These are phyloP conservation scores for Actenoides hombroni DNA, from an alignment of 2,113 vertebrate species.

Conservation along the genomic window DNA sequence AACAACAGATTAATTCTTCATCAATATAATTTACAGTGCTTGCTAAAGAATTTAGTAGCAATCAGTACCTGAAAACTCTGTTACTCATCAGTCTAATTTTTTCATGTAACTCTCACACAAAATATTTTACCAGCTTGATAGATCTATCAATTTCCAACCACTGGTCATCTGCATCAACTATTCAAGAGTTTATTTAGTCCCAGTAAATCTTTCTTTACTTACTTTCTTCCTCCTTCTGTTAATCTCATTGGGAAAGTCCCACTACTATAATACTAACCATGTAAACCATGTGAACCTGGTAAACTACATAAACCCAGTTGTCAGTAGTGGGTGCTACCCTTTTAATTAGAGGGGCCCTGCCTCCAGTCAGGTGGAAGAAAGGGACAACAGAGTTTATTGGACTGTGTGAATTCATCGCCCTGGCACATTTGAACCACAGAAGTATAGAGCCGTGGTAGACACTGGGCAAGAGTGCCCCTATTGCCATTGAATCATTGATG, in stretches of 20 bases:
- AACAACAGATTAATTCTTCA: background rate
- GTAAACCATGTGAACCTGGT: too few species aligned
- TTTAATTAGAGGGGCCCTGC: too few species aligned
- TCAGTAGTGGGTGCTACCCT: too few species aligned
- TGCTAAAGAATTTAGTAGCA: background rate
- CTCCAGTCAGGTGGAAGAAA: too few species aligned
- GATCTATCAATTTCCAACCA: background rate
- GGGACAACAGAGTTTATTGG: too few species aligned
- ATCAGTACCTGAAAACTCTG: background rate
- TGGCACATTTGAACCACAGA: too few species aligned
- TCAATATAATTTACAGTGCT: background rate
- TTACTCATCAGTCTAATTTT: background rate
- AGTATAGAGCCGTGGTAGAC: too few species aligned
- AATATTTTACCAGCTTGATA: background rate
- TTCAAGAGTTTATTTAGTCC: background rate
- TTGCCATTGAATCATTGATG: too few species aligned
- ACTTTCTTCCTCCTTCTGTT: background rate
- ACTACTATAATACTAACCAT: background rate
- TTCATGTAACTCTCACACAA: background rate
- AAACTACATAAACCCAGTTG: too few species aligned
- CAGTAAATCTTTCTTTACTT: background rate
- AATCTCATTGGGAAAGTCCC: background rate
- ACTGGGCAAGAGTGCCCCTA: too few species aligned
- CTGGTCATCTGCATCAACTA: background rate
- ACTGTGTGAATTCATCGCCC: too few species aligned